Evolutionary conservation across 2,888 invertebrate genomes (phyloP), one percentile per base, ranked within the genome.

Genomic region (Cephus pygmeus): DNA sequence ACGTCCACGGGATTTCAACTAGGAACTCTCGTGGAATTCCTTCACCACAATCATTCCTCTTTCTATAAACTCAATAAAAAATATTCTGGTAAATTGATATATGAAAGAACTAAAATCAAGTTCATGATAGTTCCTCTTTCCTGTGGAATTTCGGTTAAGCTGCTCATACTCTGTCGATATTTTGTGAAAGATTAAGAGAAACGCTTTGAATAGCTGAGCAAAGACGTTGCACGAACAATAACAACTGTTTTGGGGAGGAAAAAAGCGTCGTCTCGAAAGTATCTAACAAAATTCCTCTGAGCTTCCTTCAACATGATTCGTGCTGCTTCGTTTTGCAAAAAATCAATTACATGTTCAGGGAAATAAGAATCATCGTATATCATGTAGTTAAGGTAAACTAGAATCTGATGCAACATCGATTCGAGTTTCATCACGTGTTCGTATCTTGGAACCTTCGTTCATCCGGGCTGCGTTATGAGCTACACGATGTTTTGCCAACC

Each of bases 361-460:
- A 85, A 87, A 86, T 85, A 81, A 84, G 83, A 84, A 82, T 85
- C 82, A 78, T 74, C 78, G 75, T 77, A 80, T 82, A 85, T 82
- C 83, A 82, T 86, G 85, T 85, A 87, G 83, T 84, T 88, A 85
- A 87, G 89, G 86, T 85, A 89, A 90, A 90, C 89, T 86, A 88
- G 89, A 89, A 90, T 91, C 91, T 91, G 91, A 91, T 85, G 91
- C 91, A 91, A 91, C 85, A 88, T 84, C 83, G 83, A 82, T 83
- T 80, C 83, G 75, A 77, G 77, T 91, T 85, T 88, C 91, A 86
- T 90, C 91, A 91, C 79, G 76, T 34, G 73, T 12, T 76, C 80
- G 81, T 81, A 83, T 84, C 84, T 77, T 76, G 82, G 77, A 84
- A 85, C 84, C 78, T 85, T 82, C 79, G 36, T 74, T 74, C 36